Percentiles rank a stretch among this genome's conserved stretches.
Conservation (phyloP, 2,888 invertebrate species). For the Phyllotreta cruciferae region DNA sequence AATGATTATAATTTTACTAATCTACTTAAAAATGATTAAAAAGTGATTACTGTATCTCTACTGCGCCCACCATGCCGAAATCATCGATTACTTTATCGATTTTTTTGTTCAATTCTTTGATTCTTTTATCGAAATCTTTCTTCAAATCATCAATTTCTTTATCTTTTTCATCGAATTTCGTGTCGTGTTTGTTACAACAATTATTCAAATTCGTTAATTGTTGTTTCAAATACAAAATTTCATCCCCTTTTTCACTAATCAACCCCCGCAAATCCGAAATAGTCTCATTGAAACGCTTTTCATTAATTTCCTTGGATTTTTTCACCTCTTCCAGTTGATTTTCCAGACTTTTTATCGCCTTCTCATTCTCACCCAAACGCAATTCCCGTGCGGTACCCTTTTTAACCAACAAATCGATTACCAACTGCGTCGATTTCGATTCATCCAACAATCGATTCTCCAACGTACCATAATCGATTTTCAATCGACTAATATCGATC, state of each 20-base stretch:
- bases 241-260: not conserved
- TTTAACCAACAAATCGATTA: too few species aligned
- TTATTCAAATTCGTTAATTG: not conserved
- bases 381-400: too few species aligned
- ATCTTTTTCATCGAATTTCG: conserved; percentile 4
- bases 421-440: too few species aligned
- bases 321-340: not conserved
- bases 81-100: not conserved
- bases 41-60: too few species aligned
- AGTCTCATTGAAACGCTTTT: not conserved
- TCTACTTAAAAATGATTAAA: too few species aligned
- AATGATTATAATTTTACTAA: too few species aligned
- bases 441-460: too few species aligned
- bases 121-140: not conserved
- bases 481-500: too few species aligned
- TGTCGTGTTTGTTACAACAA: conserved; percentile 8
- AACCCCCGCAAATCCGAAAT: not conserved
- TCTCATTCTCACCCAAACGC: not conserved
- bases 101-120: not conserved
- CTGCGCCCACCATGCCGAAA: not conserved
- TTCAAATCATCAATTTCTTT: conserved; percentile 1
- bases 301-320: not conserved
- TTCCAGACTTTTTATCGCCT: not conserved
- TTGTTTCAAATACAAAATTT: conserved; percentile 6
- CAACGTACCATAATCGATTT: too few species aligned